These are phyloP conservation scores for Trachurus trachurus DNA, from an alignment of 2,797 vertebrate genomes.

Conservation along the genomic window DNA sequence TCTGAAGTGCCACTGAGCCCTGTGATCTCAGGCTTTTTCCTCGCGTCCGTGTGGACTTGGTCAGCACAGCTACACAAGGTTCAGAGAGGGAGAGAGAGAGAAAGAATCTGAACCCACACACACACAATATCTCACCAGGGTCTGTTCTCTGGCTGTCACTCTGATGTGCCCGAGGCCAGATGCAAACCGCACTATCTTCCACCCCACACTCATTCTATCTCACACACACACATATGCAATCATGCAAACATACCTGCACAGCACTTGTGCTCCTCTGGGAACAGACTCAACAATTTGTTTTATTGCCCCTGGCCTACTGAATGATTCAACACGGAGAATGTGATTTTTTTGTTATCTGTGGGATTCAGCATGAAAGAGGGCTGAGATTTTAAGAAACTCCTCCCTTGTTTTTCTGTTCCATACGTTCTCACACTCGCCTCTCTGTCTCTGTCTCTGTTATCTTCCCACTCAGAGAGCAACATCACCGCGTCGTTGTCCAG, in stretches of 20 bases:
- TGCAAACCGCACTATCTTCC: constrained; percentile 21
- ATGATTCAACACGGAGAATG: constrained; percentile 37
- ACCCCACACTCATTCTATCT: neutral
- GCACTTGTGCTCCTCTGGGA: constrained; percentile 32
- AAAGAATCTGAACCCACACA: constrained; percentile 49
- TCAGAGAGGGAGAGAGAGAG: constrained; percentile 39
- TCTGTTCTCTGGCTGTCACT: constrained; percentile 48
- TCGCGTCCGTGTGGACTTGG: constrained; percentile 50
- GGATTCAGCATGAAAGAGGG: constrained; percentile 5
- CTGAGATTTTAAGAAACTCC: constrained; percentile 21
- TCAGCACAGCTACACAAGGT: constrained; percentile 51
- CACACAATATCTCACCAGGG: constrained; percentile 35
- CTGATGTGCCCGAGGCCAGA: constrained; percentile 61
- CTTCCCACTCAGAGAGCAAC: constrained; percentile 89
- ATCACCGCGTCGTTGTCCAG: constrained; percentile 92
- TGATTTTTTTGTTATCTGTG: constrained; percentile 38
- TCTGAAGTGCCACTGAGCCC: constrained; percentile 68
- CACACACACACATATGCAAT: neutral
- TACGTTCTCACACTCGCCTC: constrained; percentile 16
- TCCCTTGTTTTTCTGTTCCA: neutral
- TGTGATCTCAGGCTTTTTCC: constrained; percentile 70
- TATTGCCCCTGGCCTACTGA: constrained; percentile 49
- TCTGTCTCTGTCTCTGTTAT: constrained; percentile 2
- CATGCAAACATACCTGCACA: constrained; percentile 25
- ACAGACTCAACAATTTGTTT: constrained; percentile 47